Percentiles rank a stretch among this genome's conserved stretches.
Evolutionary conservation across 2,797 vertebrate species (phyloP).

Genomic region (Psittacula derbiana): DNA sequence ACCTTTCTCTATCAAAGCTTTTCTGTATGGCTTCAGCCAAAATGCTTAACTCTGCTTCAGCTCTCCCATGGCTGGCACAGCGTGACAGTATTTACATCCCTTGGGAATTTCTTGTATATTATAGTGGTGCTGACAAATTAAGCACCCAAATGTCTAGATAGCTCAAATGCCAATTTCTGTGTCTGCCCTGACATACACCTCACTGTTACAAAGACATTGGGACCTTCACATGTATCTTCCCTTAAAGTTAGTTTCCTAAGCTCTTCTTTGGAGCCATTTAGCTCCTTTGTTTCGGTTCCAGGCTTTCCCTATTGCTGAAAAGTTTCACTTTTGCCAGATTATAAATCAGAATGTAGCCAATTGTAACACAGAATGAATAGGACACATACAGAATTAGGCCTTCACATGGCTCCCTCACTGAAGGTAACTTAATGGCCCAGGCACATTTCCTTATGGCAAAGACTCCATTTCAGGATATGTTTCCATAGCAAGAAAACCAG

Average conservation of each 20-base stretch:
- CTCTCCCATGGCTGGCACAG: not conserved
- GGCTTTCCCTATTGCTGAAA: not conserved
- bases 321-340: not conserved
- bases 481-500: not conserved
- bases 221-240: not conserved
- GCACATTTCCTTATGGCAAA: not conserved
- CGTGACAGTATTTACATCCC: not conserved
- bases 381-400: not conserved
- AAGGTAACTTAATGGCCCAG: not conserved
- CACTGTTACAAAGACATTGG: not conserved
- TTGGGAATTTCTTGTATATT: not conserved
- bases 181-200: not conserved
- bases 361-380: not conserved
- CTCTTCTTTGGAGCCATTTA: not conserved
- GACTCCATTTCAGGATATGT: not conserved
- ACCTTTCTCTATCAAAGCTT: not conserved
- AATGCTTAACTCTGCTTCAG: not conserved
- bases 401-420: not conserved
- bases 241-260: not conserved
- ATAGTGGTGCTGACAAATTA: not conserved
- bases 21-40: not conserved
- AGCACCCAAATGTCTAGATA: not conserved
- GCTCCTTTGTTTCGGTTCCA: not conserved
- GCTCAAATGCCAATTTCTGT: not conserved
- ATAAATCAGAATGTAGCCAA: not conserved